phyloP scores from a whole-genome alignment of 2,113 vertebrate genomes.

The Nyctibius bracteatus region DNA sequence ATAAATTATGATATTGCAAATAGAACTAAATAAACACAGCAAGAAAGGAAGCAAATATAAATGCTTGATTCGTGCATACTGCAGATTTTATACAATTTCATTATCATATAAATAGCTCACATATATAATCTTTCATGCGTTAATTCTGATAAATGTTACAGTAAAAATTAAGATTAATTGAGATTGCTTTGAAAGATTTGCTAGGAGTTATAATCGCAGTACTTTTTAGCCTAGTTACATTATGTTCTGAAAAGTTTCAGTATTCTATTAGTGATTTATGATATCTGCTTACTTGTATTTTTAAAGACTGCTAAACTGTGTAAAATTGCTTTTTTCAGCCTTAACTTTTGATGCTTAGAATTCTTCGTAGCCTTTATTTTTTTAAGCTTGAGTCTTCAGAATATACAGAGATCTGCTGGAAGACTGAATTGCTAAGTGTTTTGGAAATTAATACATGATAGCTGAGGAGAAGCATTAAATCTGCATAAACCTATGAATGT shows the following conservation, averaged over 20 bases:
- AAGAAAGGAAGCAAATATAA: conserved; percentile 65
- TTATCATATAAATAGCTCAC: conserved; percentile 76
- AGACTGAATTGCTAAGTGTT: not conserved
- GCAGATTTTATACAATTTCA: conserved; percentile 73
- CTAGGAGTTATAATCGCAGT: conserved; percentile 42
- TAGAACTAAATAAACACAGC: conserved; percentile 59
- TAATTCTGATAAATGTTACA: conserved; percentile 77
- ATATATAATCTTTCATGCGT: conserved; percentile 65
- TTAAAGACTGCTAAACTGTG: conserved; percentile 61
- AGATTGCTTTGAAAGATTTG: conserved; percentile 57
- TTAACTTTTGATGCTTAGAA: conserved; percentile 51
- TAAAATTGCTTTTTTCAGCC: conserved; percentile 46
- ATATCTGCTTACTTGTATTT: conserved; percentile 68
- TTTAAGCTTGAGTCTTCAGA: not conserved
- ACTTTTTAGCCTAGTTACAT: conserved; percentile 65
- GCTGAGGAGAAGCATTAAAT: conserved; percentile 21
- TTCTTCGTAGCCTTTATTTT: not conserved
- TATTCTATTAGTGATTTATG: conserved; percentile 62
- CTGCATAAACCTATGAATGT: conserved; percentile 20
- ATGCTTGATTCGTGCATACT: conserved; percentile 57
- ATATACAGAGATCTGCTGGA: not conserved
- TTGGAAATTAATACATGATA: conserved; percentile 19
- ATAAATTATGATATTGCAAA: conserved; percentile 69
- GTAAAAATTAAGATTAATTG: conserved; percentile 80
- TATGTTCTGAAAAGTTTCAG: conserved; percentile 50